phyloP scores from a whole-genome alignment of 2,888 invertebrate genomes.

The Oscheius sp. region DNA sequence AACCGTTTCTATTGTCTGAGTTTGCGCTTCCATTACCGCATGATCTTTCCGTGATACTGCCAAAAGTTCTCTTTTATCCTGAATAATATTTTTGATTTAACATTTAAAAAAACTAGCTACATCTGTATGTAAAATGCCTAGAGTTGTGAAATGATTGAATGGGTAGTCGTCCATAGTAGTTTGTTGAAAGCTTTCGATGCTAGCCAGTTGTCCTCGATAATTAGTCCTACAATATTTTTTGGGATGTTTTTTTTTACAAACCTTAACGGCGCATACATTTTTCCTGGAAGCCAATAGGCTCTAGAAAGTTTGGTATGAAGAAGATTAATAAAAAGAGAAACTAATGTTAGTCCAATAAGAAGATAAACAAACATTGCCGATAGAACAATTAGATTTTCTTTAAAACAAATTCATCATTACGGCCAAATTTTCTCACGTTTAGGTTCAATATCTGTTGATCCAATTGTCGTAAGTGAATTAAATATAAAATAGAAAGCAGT shows the following conservation, averaged over 20 bases:
- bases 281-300: conserved; percentile 55
- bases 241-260: background rate
- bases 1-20: conserved; percentile 39
- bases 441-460: conserved; percentile 52
- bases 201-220: conserved; percentile 27
- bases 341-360: conserved; percentile 44
- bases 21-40: conserved; percentile 38
- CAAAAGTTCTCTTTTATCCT: conserved; percentile 53
- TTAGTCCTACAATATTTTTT: background rate
- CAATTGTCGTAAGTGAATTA: conserved; percentile 71
- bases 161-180: conserved; percentile 37
- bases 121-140: conserved; percentile 53
- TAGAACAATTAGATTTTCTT: conserved; percentile 27
- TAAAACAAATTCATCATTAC: background rate
- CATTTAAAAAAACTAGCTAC: conserved; percentile 23
- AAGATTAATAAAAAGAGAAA: conserved; percentile 54
- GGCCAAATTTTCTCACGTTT: conserved; percentile 24
- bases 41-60: conserved; percentile 35
- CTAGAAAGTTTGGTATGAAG: conserved; percentile 51
- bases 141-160: conserved; percentile 50
- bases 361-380: conserved; percentile 33
- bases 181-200: conserved; percentile 44
- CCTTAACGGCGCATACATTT: conserved; percentile 44
- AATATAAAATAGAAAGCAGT: conserved; percentile 72
- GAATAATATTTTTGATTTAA: conserved; percentile 1